Base-by-base conservation (phyloP, 2,888 invertebrate species). In the Sabatieria punctata region DNA sequence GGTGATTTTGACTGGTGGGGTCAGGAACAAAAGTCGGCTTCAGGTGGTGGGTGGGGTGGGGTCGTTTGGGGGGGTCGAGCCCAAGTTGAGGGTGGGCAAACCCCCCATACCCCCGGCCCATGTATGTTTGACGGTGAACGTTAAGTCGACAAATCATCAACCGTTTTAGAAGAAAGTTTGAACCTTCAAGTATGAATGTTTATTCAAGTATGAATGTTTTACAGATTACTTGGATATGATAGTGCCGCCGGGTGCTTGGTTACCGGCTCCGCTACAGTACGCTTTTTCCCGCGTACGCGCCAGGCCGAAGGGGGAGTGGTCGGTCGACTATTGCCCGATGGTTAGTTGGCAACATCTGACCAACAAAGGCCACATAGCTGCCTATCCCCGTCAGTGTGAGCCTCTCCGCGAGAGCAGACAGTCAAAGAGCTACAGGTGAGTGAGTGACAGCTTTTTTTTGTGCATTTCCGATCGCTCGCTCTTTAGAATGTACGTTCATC, bases 261-360 rank as follows among this genome's bases (percentile, higher is more conserved):
- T 70, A 63, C 77, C 84, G 35, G 76, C 86, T 46, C 89, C 89
- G 21, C 69, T 89, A 50, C 74, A 75, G 19, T 79, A 80, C 56
- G 77, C 79, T 0, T 75, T 79, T 58, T 77, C 79, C 2, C 76
- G 77, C 53, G 75, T 89, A 64, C 79, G 77, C 70, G 72, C 80
- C 44, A 77, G 80, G 41, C 88, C 86, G 2, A 63, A 76, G 47
- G 73, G 26, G 15, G 15, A n/a, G 2, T 42, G 41, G 41, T 46
- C 46, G 19, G 36, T 25, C n/a, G 27, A 33, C 4, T 46, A 8
- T 24, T 42, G 46, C 33, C 38, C 38, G 18, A 11, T 41, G 6
- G 30, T 44, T 21, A 45, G 40, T 22, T 48, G 48, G 48, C 40
- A 45, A 18, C 47, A 43, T 15, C 39, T 45, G 15, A 26, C 15